phyloP scores from a whole-genome alignment of 2,113 vertebrate species.

The Tachycineta bicolor region DNA sequence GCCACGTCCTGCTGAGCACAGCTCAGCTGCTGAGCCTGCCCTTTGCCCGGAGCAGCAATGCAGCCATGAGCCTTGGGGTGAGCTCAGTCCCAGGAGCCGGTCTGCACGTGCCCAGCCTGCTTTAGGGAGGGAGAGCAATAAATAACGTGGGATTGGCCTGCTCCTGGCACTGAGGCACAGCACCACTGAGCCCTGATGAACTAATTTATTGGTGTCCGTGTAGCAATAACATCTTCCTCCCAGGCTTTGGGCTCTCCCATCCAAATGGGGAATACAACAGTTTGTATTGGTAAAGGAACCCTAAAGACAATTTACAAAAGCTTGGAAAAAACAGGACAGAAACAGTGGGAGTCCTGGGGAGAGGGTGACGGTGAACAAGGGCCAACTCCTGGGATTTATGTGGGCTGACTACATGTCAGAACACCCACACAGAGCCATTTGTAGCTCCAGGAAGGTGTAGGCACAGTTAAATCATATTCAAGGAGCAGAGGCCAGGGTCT shows the following conservation, averaged over 20 bases:
- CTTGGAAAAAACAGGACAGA: neutral
- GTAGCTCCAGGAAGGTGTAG: neutral
- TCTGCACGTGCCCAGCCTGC: neutral
- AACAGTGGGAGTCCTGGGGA: neutral
- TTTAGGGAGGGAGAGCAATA: neutral
- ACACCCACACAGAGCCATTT: neutral
- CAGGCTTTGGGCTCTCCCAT: neutral
- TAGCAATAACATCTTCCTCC: neutral
- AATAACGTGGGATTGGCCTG: neutral
- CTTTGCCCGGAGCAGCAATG: fast-evolving
- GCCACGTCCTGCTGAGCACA: fast-evolving
- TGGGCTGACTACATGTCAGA: neutral
- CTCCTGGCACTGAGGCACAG: neutral
- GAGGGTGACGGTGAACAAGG: neutral
- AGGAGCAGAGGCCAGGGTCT: neutral
- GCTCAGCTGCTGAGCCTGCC: neutral
- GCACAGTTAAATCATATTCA: neutral
- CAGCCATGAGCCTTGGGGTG: neutral
- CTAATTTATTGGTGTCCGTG: neutral
- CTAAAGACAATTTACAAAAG: neutral
- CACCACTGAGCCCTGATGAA: neutral
- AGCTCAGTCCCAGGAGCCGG: neutral
- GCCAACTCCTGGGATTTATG: neutral
- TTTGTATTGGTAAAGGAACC: neutral
- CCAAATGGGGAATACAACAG: neutral